These are phyloP conservation scores for Callospermophilus lateralis DNA, from an alignment of 2,113 vertebrate genomes.

Conservation along the genomic window DNA sequence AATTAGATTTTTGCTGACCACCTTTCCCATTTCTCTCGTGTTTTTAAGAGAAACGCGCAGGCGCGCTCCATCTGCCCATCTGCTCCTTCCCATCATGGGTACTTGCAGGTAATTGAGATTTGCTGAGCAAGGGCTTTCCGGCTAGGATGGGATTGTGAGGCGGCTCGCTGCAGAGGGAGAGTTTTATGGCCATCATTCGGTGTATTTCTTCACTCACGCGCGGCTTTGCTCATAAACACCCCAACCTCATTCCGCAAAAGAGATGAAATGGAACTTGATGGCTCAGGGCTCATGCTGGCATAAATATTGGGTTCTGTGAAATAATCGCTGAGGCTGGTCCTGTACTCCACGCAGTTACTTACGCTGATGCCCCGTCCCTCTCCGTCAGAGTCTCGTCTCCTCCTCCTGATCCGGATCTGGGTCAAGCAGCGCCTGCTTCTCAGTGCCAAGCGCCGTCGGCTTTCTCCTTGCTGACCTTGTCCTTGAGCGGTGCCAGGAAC, in stretches of 20 bases:
- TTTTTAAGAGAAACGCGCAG: neutral
- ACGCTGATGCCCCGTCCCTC: neutral
- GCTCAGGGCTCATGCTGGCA: constrained; percentile 39
- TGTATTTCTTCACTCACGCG: constrained; percentile 8
- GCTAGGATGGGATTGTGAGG: neutral
- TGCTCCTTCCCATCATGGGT: neutral
- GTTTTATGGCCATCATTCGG: constrained; percentile 32
- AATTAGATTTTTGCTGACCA: neutral
- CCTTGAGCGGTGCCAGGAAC: neutral
- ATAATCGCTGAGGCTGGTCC: constrained; percentile 43
- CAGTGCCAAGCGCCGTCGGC: neutral
- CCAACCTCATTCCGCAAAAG: constrained; percentile 64
- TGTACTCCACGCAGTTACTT: neutral
- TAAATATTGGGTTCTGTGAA: constrained; percentile 59
- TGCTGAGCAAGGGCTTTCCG: constrained; percentile 63
- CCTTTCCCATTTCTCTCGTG: neutral
- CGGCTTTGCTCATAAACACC: constrained; percentile 47
- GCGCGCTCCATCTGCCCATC: neutral
- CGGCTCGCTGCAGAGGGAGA: neutral
- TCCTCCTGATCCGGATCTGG: neutral
- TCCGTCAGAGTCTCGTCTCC: neutral
- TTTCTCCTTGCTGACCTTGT: neutral
- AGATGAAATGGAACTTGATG: constrained; percentile 33
- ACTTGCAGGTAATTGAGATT: constrained; percentile 17
- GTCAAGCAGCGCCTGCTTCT: neutral